Conservation (phyloP, 2,797 vertebrate species). For the Harpagifer antarcticus region DNA sequence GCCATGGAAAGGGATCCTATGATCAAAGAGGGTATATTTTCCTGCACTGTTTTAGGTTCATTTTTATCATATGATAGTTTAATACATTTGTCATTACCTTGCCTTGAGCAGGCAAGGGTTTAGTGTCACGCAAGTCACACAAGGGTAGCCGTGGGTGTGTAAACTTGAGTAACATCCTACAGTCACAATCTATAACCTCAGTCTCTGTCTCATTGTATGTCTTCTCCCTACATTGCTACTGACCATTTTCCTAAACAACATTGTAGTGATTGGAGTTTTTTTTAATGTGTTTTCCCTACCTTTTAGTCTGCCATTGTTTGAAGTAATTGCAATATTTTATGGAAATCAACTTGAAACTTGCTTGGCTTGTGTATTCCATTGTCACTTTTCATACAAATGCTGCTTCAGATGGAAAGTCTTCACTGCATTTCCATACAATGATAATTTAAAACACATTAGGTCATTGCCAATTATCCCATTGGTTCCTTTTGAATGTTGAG, state of each 20-base stretch:
- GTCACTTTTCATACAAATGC: slow-evolving; percentile 7
- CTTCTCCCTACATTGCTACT: not conserved
- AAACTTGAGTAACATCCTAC: not conserved
- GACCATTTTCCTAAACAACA: not conserved
- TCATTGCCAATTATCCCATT: not conserved
- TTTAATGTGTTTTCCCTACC: not conserved
- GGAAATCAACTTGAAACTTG: slow-evolving; percentile 17
- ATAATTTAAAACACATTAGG: not conserved
- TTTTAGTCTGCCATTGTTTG: not conserved
- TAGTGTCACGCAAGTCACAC: not conserved
- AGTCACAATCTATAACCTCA: slow-evolving; percentile 5
- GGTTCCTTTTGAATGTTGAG: not conserved
- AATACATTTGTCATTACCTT: not conserved
- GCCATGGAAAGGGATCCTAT: not conserved
- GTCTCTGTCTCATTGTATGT: not conserved
- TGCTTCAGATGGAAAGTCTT: not conserved
- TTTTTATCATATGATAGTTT: not conserved
- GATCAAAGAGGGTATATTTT: not conserved
- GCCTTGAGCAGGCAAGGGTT: no score
- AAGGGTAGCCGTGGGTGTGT: not conserved
- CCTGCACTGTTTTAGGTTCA: not conserved
- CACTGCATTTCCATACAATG: not conserved
- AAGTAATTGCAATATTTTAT: not conserved
- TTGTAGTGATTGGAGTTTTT: not conserved
- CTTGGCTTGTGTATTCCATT: slow-evolving; percentile 18